Conservation (phyloP, 2,797 vertebrate species). For the Distichodus sexfasciatus region DNA sequence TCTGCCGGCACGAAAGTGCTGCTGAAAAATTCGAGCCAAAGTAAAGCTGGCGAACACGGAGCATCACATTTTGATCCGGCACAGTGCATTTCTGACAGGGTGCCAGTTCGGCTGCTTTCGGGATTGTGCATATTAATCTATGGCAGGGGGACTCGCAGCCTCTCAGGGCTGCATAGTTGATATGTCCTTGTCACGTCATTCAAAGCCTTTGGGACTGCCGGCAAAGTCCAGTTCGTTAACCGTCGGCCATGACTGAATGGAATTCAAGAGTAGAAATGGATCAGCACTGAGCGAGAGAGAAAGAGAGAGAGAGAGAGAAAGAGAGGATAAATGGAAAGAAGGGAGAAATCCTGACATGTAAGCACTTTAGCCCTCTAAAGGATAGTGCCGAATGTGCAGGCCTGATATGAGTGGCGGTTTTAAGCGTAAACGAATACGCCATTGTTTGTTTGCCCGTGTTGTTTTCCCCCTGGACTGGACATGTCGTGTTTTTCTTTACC, state of each 20-base stretch:
- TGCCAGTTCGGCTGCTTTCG: neutral
- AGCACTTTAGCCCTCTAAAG: constrained; percentile 6
- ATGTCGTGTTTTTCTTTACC: constrained; percentile 33
- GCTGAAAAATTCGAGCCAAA: neutral
- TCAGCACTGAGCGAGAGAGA: neutral
- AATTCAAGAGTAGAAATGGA: neutral
- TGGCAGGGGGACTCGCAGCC: neutral
- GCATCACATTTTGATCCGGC: neutral
- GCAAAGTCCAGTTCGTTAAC: neutral
- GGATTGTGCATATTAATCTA: constrained; percentile 2
- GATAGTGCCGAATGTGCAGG: constrained; percentile 14
- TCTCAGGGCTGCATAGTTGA: neutral
- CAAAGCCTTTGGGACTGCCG: constrained; percentile 14
- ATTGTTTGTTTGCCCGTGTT: constrained; percentile 1
- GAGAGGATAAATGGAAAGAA: neutral
- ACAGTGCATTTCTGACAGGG: neutral
- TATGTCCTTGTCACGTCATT: constrained; percentile 4
- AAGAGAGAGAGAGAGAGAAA: neutral
- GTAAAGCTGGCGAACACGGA: neutral
- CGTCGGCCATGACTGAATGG: neutral
- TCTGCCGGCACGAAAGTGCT: too few relatives aligned
- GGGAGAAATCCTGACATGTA: constrained; percentile 3
- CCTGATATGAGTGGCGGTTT: constrained; percentile 21
- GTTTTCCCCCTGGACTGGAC: neutral
- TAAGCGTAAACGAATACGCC: neutral